These are phyloP conservation scores for Electrophaes corylata DNA, from an alignment of 2,888 invertebrate species.

Conservation along the genomic window DNA sequence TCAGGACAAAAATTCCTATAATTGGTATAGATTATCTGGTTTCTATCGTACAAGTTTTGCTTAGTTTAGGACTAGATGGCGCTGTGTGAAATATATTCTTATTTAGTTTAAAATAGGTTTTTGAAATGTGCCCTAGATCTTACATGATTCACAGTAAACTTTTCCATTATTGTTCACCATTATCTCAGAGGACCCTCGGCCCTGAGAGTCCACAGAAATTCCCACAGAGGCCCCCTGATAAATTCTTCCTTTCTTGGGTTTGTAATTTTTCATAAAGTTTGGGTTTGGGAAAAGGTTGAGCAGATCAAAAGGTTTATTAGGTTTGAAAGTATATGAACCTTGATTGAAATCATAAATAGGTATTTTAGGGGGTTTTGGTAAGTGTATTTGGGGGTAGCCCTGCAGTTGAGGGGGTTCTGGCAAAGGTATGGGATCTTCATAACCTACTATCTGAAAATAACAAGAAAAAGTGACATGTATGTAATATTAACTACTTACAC, in stretches of 20 bases:
- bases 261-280: neutral
- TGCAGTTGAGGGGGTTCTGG: conserved; percentile 9
- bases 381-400: neutral
- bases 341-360: neutral
- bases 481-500: too few relatives aligned
- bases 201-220: neutral
- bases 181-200: conserved; percentile 4
- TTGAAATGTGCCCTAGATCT: neutral
- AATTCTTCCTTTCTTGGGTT: neutral
- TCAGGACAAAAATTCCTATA: too few relatives aligned
- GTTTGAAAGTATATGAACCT: too few relatives aligned
- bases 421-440: conserved; percentile 3
- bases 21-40: too few relatives aligned
- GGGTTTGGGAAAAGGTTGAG: neutral
- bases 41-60: neutral
- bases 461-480: neutral
- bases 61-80: neutral
- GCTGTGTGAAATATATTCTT: neutral
- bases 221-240: neutral
- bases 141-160: conserved; percentile 19
- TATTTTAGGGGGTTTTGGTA: conserved; percentile 14
- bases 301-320: neutral
- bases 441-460: conserved; percentile 26
- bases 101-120: neutral
- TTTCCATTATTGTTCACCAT: conserved; percentile 24